These are phyloP conservation scores for Gymnoscopelus microlampas DNA, from an alignment of 2,797 vertebrate species.

Conservation along the genomic window DNA sequence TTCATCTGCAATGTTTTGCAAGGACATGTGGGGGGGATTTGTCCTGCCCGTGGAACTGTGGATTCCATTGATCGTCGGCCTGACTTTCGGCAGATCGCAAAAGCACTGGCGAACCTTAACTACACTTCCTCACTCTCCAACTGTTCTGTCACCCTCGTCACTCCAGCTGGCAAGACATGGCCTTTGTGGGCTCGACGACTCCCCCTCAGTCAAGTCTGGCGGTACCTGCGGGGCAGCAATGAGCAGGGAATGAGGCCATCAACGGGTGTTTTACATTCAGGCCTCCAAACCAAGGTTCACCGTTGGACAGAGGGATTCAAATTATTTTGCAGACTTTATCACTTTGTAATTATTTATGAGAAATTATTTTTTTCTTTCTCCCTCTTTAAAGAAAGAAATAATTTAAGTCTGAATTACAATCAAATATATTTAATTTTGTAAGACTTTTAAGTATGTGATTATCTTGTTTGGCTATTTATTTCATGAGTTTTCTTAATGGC, in stretches of 20 bases:
- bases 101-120: conserved; percentile 75
- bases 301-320: background rate
- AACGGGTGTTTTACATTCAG: background rate
- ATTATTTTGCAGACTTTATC: conserved; percentile 35
- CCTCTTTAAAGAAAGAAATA: conserved; percentile 4
- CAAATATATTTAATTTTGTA: conserved; percentile 73
- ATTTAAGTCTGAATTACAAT: conserved; percentile 69
- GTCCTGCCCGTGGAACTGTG: background rate
- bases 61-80: conserved; percentile 52
- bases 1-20: too few species aligned
- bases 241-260: background rate
- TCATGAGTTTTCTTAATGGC: conserved; percentile 35
- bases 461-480: conserved; percentile 76
- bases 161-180: conserved; percentile 18
- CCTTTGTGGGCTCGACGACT: background rate
- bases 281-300: background rate
- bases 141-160: conserved; percentile 42
- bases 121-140: conserved; percentile 46
- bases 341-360: conserved; percentile 68
- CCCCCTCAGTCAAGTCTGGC: conserved; percentile 8
- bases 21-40: too few species aligned
- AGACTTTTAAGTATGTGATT: conserved; percentile 73
- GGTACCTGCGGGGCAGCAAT: background rate
- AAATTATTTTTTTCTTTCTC: conserved; percentile 18
- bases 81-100: conserved; percentile 6